phyloP scores from a whole-genome alignment of 2,888 invertebrate genomes.

The Eulithis testata region DNA sequence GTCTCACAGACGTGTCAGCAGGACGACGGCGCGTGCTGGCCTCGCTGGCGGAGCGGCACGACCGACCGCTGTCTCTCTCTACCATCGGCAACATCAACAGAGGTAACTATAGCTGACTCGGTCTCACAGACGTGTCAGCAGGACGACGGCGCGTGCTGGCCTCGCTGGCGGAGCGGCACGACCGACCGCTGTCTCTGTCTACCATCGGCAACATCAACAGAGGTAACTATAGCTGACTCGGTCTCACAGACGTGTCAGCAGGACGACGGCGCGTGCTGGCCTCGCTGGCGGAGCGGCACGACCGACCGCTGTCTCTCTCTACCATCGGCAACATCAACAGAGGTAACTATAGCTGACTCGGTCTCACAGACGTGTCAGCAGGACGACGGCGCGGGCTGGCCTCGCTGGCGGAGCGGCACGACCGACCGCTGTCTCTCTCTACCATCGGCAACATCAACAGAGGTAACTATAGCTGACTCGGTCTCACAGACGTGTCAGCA shows the following conservation, averaged over 20 bases:
- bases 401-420: slow-evolving; percentile 53
- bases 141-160: slow-evolving; percentile 79
- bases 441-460: slow-evolving; percentile 74
- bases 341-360: no score
- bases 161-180: slow-evolving; percentile 53
- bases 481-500: slow-evolving; percentile 62
- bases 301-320: slow-evolving; percentile 54
- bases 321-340: slow-evolving; percentile 74
- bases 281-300: slow-evolving; percentile 53
- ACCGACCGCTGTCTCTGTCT: slow-evolving; percentile 54
- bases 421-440: slow-evolving; percentile 54
- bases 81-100: slow-evolving; percentile 74
- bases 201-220: slow-evolving; percentile 74
- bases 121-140: slow-evolving; percentile 62
- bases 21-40: slow-evolving; percentile 79
- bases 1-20: slow-evolving; percentile 62
- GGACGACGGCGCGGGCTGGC: slow-evolving; percentile 79
- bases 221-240: no score
- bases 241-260: slow-evolving; percentile 62
- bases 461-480: no score
- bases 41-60: slow-evolving; percentile 53
- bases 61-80: slow-evolving; percentile 54
- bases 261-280: slow-evolving; percentile 79
- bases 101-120: no score
- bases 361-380: slow-evolving; percentile 62